Percentiles rank a stretch among this genome's conserved stretches.
phyloP scores from a whole-genome alignment of 1,140 invertebrate genomes.

The Trachymyrmex septentrionalis region DNA sequence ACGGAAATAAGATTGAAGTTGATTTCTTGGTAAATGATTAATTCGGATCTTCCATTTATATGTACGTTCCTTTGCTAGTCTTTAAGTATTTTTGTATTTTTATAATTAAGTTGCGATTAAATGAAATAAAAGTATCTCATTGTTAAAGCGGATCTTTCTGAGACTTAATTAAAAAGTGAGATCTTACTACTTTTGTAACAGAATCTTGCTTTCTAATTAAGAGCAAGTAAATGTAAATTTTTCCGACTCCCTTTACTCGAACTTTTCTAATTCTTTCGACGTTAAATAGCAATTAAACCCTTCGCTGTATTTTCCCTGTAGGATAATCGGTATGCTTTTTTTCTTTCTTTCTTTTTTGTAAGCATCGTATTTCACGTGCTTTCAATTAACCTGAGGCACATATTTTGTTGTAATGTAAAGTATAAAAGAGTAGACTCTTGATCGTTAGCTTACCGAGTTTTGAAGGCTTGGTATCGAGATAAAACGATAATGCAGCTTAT shows the following conservation, averaged over 20 bases:
- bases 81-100: slow-evolving; percentile 22
- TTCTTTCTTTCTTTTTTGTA: neutral
- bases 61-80: neutral
- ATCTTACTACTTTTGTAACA: slow-evolving; percentile 52
- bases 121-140: slow-evolving; percentile 33
- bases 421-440: neutral
- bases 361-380: neutral
- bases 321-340: slow-evolving; percentile 31
- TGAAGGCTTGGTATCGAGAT: slow-evolving; percentile 46
- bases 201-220: slow-evolving; percentile 61
- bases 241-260: slow-evolving; percentile 15
- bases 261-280: slow-evolving; percentile 49
- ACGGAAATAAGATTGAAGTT: neutral
- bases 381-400: slow-evolving; percentile 26
- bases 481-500: slow-evolving; percentile 46
- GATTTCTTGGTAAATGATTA: slow-evolving; percentile 10
- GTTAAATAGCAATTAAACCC: slow-evolving; percentile 53
- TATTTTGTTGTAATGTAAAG: slow-evolving; percentile 40
- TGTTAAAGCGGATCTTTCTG: slow-evolving; percentile 24
- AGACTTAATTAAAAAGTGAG: slow-evolving; percentile 57
- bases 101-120: slow-evolving; percentile 41
- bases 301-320: slow-evolving; percentile 35
- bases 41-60: neutral
- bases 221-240: slow-evolving; percentile 61
- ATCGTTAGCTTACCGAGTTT: slow-evolving; percentile 51